These are phyloP conservation scores for Cosmia pyralina DNA, from an alignment of 2,888 invertebrate genomes.

Conservation along the genomic window DNA sequence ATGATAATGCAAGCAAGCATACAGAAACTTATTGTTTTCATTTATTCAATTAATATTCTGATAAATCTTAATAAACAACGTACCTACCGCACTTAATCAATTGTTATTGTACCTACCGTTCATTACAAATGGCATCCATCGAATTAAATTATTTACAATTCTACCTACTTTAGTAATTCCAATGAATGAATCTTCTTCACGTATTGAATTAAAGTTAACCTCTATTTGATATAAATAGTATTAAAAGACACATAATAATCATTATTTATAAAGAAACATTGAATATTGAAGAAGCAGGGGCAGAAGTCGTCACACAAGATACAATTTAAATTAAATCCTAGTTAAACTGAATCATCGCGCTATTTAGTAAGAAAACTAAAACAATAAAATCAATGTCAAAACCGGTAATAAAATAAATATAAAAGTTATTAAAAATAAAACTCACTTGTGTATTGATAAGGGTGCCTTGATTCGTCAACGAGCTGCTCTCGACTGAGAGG, in stretches of 20 bases:
- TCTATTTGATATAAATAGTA: background rate
- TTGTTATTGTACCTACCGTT: constrained; percentile 40
- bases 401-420: background rate
- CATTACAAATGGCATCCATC: constrained; percentile 9
- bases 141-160: background rate
- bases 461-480: constrained; percentile 64
- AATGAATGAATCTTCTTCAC: background rate
- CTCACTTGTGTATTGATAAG: constrained; percentile 72
- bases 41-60: constrained; percentile 24
- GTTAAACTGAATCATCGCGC: background rate
- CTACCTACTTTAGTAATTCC: background rate
- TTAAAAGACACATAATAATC: too few relatives aligned
- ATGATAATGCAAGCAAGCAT: background rate
- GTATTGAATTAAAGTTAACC: background rate
- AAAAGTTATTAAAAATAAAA: constrained; percentile 40
- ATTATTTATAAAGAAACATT: background rate
- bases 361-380: background rate
- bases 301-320: background rate
- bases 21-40: background rate
- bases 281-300: background rate
- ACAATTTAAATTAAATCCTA: background rate
- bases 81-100: constrained; percentile 13
- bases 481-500: constrained; percentile 59
- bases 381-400: background rate
- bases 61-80: constrained; percentile 28